Conservation (phyloP, 2,888 invertebrate genomes). For the Yponomeuta cagnagella region DNA sequence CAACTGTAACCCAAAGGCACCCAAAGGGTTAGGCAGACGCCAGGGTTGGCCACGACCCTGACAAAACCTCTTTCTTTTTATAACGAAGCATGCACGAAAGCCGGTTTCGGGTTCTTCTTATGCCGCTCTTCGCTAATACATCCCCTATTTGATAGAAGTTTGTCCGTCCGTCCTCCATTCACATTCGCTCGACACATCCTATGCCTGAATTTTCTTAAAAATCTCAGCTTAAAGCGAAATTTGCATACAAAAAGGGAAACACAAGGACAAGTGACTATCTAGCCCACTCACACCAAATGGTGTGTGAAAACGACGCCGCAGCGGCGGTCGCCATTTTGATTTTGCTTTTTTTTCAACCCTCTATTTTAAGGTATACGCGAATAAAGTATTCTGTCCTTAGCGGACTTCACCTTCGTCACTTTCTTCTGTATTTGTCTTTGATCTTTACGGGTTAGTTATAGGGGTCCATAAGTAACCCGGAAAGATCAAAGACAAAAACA, state of each 20-base stretch:
- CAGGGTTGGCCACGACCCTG: no score
- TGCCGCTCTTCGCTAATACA: no score
- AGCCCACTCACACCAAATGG: slow-evolving; percentile 40
- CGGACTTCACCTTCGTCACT: not conserved
- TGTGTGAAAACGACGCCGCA: slow-evolving; percentile 39
- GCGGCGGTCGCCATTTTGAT: slow-evolving; percentile 7
- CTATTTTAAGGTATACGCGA: not conserved
- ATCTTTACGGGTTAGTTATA: no score
- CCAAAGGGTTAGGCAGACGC: no score
- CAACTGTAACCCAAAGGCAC: no score
- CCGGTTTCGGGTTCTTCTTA: no score
- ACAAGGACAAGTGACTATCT: slow-evolving; percentile 45
- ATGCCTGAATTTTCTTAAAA: not conserved
- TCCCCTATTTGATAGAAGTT: no score
- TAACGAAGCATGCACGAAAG: no score
- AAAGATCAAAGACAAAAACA: no score
- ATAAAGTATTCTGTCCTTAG: not conserved
- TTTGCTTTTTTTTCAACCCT: not conserved
- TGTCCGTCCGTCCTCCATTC: no score
- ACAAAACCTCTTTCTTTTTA: no score
- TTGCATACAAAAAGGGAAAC: slow-evolving; percentile 32
- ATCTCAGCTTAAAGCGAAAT: not conserved
- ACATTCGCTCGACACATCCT: not conserved
- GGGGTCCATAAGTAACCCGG: no score
- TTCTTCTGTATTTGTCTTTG: not conserved